Evolutionary conservation across 2,797 vertebrate genomes (phyloP), one percentile per base, ranked within the genome.

Genomic region (Geotrypetes seraphini): DNA sequence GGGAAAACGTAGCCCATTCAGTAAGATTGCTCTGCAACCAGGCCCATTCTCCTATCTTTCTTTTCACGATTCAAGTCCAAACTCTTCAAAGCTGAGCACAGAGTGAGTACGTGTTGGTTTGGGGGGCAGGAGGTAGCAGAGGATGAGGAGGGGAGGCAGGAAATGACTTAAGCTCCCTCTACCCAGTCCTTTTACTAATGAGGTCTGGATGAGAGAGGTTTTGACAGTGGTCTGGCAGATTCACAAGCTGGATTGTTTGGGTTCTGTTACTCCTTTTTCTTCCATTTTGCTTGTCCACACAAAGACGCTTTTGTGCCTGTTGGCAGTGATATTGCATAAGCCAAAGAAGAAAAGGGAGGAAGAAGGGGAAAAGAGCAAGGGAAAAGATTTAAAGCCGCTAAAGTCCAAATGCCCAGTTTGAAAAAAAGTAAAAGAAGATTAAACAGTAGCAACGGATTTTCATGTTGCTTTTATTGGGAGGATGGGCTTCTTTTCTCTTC

Each of bases 401-500:
- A n/a, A 86, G 77, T 68, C 74, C 70, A 79, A 88, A 88, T 73
- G 78, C 78, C 80, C 86, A 85, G 86, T 89, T 88, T 73, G 57
- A 69, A 39, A 53, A 39, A 55, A 64, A 65, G n/a, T n/a, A n/a
- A n/a, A n/a, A n/a, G 63, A 57, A 66, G 64, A 72, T 73, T 72
- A 75, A n/a, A n/a, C n/a, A n/a, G n/a, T n/a, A n/a, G n/a, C n/a
- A n/a, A n/a, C n/a, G n/a, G n/a, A n/a, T n/a, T n/a, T n/a, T n/a
- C n/a, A n/a, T n/a, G n/a, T n/a, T n/a, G n/a, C n/a, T n/a, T n/a
- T n/a, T n/a, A n/a, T n/a, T n/a, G n/a, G n/a, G n/a, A n/a, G n/a
- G n/a, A n/a, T n/a, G n/a, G n/a, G n/a, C n/a, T n/a, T n/a, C n/a
- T n/a, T n/a, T n/a, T n/a, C n/a, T n/a, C n/a, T n/a, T n/a, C n/a